A percentile compares a stretch with the other conserved stretches of the same genome.
These are phyloP conservation scores for Campylomormyrus tamandua DNA, from an alignment of 2,113 vertebrate species.

Conservation along the genomic window DNA sequence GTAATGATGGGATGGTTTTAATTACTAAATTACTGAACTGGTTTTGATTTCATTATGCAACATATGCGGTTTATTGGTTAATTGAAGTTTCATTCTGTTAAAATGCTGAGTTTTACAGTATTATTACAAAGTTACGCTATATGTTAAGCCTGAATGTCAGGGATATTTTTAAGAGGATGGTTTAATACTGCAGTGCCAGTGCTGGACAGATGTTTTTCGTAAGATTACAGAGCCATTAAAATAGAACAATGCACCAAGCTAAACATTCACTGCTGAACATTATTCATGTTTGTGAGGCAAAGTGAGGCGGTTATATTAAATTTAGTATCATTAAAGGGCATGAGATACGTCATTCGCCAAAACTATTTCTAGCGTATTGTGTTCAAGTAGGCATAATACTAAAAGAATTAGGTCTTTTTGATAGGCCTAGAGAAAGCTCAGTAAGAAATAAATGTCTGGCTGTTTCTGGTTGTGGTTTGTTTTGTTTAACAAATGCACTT, in stretches of 20 bases:
- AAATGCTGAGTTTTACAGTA: background rate
- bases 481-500: background rate
- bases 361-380: background rate
- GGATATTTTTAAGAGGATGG: background rate
- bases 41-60: background rate
- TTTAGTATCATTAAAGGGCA: constrained; percentile 6
- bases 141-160: background rate
- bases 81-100: background rate
- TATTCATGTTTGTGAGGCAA: background rate
- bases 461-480: background rate
- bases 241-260: background rate
- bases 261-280: background rate
- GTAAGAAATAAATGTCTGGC: background rate
- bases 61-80: background rate
- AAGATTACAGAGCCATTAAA: background rate
- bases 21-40: background rate
- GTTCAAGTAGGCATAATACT: background rate
- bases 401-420: background rate
- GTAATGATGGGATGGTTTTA: background rate
- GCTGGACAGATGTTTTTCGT: background rate
- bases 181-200: background rate
- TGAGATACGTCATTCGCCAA: background rate
- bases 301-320: background rate
- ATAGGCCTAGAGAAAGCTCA: background rate
- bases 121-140: background rate